Evolutionary conservation across 2,113 vertebrate genomes (phyloP).

Genomic region (Thamnophis sirtalis): DNA sequence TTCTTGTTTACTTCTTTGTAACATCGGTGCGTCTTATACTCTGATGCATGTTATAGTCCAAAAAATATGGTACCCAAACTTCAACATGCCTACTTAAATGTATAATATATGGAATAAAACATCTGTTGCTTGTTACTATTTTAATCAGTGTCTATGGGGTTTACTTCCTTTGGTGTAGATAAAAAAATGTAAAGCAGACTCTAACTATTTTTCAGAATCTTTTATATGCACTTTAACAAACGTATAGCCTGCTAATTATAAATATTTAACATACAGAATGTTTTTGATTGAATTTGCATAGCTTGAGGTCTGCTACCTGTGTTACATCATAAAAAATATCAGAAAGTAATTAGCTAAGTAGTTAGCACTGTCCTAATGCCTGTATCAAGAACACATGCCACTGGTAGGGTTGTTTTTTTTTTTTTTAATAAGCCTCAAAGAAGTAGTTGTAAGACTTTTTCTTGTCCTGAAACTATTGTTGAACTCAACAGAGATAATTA

Average conservation of each 20-base stretch:
- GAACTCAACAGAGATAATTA: not conserved
- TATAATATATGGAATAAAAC: not conserved
- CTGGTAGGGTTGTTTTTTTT: not conserved
- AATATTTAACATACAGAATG: not conserved
- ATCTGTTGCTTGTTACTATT: not conserved
- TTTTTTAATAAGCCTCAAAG: not conserved
- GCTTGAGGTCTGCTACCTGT: not conserved
- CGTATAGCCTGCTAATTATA: not conserved
- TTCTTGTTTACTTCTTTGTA: too few species aligned
- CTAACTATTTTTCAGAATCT: slow-evolving; percentile 8
- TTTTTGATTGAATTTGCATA: not conserved
- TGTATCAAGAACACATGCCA: not conserved
- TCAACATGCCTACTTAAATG: not conserved
- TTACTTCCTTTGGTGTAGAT: not conserved
- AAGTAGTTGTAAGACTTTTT: not conserved
- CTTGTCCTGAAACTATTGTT: not conserved
- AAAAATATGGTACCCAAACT: not conserved
- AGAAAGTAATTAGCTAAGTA: not conserved
- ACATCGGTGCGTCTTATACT: too few species aligned
- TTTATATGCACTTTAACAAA: not conserved
- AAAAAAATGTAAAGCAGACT: not conserved
- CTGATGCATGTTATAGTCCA: too few species aligned
- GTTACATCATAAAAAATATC: not conserved
- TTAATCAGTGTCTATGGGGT: not conserved
- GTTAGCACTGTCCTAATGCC: not conserved